A percentile compares a stretch with the other conserved stretches of the same genome.
Conservation (phyloP, 2,888 invertebrate species). For the Zhengitettix transpicula region DNA sequence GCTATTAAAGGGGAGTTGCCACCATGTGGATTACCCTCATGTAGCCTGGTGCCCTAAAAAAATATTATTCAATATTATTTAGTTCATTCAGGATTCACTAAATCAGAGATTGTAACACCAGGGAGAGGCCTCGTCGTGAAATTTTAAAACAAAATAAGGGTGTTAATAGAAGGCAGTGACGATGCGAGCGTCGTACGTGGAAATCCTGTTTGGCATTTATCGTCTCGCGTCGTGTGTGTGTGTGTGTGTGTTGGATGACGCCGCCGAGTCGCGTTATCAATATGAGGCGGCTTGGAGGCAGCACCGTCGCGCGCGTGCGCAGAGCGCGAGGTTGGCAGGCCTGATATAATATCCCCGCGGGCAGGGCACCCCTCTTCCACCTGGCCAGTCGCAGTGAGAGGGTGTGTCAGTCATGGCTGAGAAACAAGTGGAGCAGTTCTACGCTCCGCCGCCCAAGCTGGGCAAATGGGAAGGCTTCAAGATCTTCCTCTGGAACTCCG, state of each 20-base stretch:
- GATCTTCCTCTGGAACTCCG: slow-evolving; percentile 79
- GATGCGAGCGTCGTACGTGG: too few relatives aligned
- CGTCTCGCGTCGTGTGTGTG: too few relatives aligned
- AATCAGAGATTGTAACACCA: too few relatives aligned
- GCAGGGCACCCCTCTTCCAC: background rate
- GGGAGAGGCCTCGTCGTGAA: too few relatives aligned
- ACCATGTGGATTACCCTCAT: too few relatives aligned
- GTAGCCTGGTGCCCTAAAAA: too few relatives aligned
- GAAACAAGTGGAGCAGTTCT: slow-evolving; percentile 60
- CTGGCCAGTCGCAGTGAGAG: background rate
- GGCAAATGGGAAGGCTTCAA: slow-evolving; percentile 74
- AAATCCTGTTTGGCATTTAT: too few relatives aligned
- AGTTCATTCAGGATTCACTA: too few relatives aligned
- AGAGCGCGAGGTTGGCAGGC: background rate
- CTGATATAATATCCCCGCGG: background rate
- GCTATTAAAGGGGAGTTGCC: too few relatives aligned
- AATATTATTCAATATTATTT: too few relatives aligned
- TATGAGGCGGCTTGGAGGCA: background rate
- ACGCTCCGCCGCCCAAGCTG: slow-evolving; percentile 56
- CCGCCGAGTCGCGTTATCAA: background rate
- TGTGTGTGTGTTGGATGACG: background rate
- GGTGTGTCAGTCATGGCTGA: slow-evolving; percentile 46
- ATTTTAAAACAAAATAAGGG: too few relatives aligned
- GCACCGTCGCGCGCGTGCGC: background rate
- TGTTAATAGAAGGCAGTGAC: too few relatives aligned